Percentiles rank a stretch among this genome's conserved stretches.
Evolutionary conservation across 2,888 invertebrate genomes (phyloP).

Genomic region (Mycalesis mineus): DNA sequence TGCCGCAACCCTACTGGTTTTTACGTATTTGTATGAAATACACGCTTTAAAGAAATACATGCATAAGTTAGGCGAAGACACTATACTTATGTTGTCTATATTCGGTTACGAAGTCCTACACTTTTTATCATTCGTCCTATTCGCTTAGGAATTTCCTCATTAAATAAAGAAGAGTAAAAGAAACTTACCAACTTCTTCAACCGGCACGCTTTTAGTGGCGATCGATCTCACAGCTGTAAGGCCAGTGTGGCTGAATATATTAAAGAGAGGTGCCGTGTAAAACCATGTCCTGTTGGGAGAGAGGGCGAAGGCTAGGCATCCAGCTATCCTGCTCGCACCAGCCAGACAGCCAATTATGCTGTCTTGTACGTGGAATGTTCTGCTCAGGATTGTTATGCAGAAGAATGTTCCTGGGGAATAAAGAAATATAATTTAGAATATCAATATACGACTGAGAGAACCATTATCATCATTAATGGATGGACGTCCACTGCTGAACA

Average conservation of each 20-base stretch:
- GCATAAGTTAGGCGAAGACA: no score
- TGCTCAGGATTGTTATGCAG: slow-evolving; percentile 68
- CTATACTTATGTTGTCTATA: no score
- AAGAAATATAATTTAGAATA: not conserved
- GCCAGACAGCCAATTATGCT: slow-evolving; percentile 68
- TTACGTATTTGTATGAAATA: no score
- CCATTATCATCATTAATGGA: no score
- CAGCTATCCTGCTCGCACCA: slow-evolving; percentile 74
- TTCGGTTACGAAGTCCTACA: no score
- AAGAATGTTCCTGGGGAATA: slow-evolving; percentile 61
- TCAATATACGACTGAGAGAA: no score
- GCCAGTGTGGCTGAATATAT: slow-evolving; percentile 75
- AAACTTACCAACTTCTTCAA: slow-evolving; percentile 73
- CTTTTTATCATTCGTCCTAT: no score
- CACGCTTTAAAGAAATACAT: no score
- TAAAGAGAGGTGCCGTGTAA: slow-evolving; percentile 70
- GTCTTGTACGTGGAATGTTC: slow-evolving; percentile 64
- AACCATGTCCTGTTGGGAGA: slow-evolving; percentile 67
- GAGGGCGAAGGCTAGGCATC: slow-evolving; percentile 72
- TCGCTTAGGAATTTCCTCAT: no score
- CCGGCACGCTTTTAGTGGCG: slow-evolving; percentile 75
- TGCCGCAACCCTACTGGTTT: no score
- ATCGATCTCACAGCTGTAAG: slow-evolving; percentile 78
- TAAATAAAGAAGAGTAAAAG: not conserved
- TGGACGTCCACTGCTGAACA: no score